Base-by-base conservation (phyloP, 1,140 invertebrate genomes). In the Mamestra configurata region DNA sequence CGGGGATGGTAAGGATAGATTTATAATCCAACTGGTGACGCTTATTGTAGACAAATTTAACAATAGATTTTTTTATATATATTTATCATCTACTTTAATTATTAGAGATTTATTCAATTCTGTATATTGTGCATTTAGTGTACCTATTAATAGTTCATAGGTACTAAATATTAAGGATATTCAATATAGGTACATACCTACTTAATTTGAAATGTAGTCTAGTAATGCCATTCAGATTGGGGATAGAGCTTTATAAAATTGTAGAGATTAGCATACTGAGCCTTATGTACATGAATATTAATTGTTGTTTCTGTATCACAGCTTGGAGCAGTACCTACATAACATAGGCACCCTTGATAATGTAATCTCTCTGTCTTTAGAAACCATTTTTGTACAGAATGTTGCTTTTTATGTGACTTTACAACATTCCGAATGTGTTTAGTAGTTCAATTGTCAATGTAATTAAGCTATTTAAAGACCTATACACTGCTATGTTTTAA, bases 231-330 rank as follows among this genome's bases (percentile, higher is more conserved):
- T 93, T 90, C 87, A 92, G 85, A 94, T 93, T 90, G 94, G 94
- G 92, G 88, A 93, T 91, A 95, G 93, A 95, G 94, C 94, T 95
- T 95, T 95, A 95, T 95, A 84, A 93, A 92, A 87, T 77, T 82
- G 92, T 95, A 95, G 94, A 79, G 40, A 79, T 85, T 91, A 92
- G 86, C 59, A 82, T 88, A 87, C 51, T 82, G 85, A 87, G 86
- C 82, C 85, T 89, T 87, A 87, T 81, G 83, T 77, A 87, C 66
- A 83, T 83, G 68, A 76, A 46, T 80, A 75, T 72, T 79, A 61
- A 80, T 73, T 85, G 79, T 88, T 86, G 77, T 82, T 81, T 79
- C 64, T 84, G 70, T 81, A 82, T 77, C 61, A 83, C 80, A 82
- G 86, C 85, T 85, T 86, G 72, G 53, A 79, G 53, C 64, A 78